Evolutionary conservation across 2,113 vertebrate genomes (phyloP).

Genomic region (Rutilus rutilus): DNA sequence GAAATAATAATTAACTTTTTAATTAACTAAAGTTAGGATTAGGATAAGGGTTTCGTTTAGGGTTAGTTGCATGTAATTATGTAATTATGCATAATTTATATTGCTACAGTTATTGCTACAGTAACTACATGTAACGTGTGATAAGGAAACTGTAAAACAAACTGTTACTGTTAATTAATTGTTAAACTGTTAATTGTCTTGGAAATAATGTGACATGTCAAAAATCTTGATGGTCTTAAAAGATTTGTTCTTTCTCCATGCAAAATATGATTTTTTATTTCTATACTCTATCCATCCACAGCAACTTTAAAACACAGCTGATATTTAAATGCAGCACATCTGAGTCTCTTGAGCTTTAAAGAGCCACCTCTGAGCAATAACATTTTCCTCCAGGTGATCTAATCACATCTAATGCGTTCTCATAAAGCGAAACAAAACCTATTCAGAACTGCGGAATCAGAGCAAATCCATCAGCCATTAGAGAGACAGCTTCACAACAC

Average conservation of each 20-base stretch:
- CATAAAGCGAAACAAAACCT: conserved; percentile 4
- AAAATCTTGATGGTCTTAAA: neutral
- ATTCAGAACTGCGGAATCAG: neutral
- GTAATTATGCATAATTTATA: too few relatives aligned
- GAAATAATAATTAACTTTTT: too few relatives aligned
- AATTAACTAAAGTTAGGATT: too few relatives aligned
- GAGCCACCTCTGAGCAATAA: neutral
- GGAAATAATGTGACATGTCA: neutral
- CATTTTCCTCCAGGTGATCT: neutral
- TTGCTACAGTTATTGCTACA: too few relatives aligned
- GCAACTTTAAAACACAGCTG: neutral
- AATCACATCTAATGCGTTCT: conserved; percentile 8
- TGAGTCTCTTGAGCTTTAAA: neutral
- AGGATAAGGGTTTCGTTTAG: too few relatives aligned
- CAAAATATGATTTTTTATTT: neutral
- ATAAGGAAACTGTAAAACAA: too few relatives aligned
- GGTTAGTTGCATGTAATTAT: too few relatives aligned
- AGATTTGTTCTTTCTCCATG: neutral
- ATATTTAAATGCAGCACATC: neutral
- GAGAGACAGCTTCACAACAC: neutral
- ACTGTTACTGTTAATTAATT: too few relatives aligned
- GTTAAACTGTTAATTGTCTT: neutral
- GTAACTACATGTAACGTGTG: too few relatives aligned
- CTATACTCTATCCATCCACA: neutral
- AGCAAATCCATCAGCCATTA: neutral